Evolutionary conservation across 2,888 invertebrate species (phyloP), one percentile per base, ranked within the genome.

Genomic region (Plagodis dolabraria): DNA sequence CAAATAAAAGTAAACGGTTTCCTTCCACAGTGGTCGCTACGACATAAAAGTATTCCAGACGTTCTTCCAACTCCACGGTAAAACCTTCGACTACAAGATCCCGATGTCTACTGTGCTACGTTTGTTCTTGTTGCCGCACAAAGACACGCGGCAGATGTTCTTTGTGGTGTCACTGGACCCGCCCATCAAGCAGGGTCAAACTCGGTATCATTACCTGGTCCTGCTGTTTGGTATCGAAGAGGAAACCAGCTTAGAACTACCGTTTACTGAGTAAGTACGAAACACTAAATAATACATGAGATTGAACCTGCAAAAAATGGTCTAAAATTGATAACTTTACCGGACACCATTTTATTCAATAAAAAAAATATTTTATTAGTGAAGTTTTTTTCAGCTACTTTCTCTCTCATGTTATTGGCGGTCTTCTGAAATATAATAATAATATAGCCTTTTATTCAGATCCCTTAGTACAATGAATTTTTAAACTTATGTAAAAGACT

Each of bases 21-120:
- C 38, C 53, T 6, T 65, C 9, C 93, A 45, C 60, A 98, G 98
- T 92, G 99, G 99, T 94, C 97, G 98, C 69, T 99, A 99, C 82
- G 98, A 98, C 85, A 97, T 99, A 87, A 99, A 98, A 90, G 96
- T 99, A 61, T 99, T 97, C 87, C 96, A 97, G 68, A 85, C 90
- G 34, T 90, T 92, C 79, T 89, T 93, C 86, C 88, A 87, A 77
- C 95, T 96, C 52, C 93, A 98, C 95, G 93, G 98, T 98, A 99
- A 99, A 94, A 99, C 99, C 0, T 99, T 99, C 81, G 99, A 99
- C 92, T 99, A 99, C 93, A 99, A 99, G 92, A 99, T 99, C 73
- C 99, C 99, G 0, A 97, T 98, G 95, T 97, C 98, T 0, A 99
- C 99, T 0, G 99, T 99, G 5, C 93, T 99, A 11, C 95, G 99